These are phyloP conservation scores for Cecropterus lyciades DNA, from an alignment of 1,140 invertebrate species.

Conservation along the genomic window DNA sequence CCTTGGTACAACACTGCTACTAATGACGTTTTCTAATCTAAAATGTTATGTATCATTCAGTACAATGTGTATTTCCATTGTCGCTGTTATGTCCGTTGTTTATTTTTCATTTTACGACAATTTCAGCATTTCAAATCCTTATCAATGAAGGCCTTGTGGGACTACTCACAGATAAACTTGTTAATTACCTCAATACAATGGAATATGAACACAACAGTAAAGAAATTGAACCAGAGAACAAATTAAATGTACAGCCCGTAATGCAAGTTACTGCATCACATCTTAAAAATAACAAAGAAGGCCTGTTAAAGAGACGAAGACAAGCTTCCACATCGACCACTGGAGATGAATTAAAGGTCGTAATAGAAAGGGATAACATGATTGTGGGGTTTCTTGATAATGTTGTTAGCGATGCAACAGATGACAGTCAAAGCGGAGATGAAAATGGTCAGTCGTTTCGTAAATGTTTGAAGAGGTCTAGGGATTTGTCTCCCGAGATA, in stretches of 20 bases:
- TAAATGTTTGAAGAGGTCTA: conserved; percentile 48
- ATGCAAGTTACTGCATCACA: not conserved
- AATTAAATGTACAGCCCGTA: conserved; percentile 33
- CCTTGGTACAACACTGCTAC: too few relatives aligned
- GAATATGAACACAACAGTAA: conserved; percentile 69
- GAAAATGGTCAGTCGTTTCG: conserved; percentile 40
- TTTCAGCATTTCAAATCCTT: conserved; percentile 74
- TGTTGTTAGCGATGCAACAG: conserved; percentile 64
- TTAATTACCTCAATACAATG: conserved; percentile 72
- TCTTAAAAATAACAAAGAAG: conserved; percentile 18
- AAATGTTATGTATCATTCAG: too few relatives aligned
- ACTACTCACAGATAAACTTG: conserved; percentile 73
- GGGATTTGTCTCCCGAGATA: conserved; percentile 56
- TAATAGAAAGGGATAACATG: conserved; percentile 80
- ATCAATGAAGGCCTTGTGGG: conserved; percentile 74
- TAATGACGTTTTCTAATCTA: too few relatives aligned
- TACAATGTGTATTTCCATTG: too few relatives aligned
- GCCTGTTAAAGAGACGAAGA: conserved; percentile 50
- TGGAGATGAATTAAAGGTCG: conserved; percentile 70
- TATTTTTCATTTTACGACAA: too few relatives aligned
- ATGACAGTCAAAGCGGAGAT: conserved; percentile 63
- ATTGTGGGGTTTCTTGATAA: conserved; percentile 74
- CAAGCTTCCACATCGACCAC: conserved; percentile 41
- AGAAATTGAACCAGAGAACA: conserved; percentile 41
- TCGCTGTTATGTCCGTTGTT: too few relatives aligned